These are phyloP conservation scores for Catagonus wagneri DNA, from an alignment of 2,113 vertebrate genomes.

Conservation along the genomic window DNA sequence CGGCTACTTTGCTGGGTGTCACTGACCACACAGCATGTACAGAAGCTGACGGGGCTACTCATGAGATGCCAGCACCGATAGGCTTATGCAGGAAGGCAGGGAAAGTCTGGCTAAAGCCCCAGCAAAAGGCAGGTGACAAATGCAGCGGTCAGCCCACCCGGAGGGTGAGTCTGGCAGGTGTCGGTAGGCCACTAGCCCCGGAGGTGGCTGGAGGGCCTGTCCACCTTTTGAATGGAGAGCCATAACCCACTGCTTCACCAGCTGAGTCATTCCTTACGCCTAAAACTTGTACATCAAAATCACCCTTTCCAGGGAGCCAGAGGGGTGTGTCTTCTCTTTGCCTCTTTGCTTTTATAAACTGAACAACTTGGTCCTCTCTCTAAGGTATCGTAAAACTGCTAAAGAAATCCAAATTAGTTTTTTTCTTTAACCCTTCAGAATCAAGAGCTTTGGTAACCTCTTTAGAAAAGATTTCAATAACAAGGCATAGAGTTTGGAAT, in stretches of 20 bases:
- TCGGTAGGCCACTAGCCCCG: background rate
- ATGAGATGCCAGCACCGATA: background rate
- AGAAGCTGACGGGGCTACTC: background rate
- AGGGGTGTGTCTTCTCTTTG: background rate
- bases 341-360: background rate
- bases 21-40: fast-evolving
- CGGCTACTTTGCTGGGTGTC: fast-evolving
- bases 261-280: background rate
- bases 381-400: constrained; percentile 11
- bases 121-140: background rate
- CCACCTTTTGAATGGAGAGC: background rate
- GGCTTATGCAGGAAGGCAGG: background rate
- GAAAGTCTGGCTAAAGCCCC: background rate
- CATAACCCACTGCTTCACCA: background rate
- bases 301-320: fast-evolving
- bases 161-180: background rate
- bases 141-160: background rate
- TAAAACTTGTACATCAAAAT: fast-evolving
- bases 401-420: constrained; percentile 77
- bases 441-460: constrained; percentile 72
- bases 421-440: constrained; percentile 83
- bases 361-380: background rate
- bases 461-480: constrained; percentile 78
- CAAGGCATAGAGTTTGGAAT: constrained; percentile 63
- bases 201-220: background rate